These are phyloP conservation scores for Campaea margaritaria DNA, from an alignment of 2,888 invertebrate species.

Conservation along the genomic window DNA sequence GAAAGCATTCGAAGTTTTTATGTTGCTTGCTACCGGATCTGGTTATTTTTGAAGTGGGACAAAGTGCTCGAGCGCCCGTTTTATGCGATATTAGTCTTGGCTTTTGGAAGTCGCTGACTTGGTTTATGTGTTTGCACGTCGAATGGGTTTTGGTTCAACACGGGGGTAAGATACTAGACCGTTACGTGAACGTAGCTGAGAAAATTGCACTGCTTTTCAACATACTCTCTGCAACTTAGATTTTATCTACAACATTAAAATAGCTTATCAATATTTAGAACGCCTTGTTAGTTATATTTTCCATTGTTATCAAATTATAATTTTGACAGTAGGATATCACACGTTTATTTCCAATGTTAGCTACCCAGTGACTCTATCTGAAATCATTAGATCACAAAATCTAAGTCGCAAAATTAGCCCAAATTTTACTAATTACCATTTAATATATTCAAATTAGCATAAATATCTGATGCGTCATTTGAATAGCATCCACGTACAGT, in stretches of 20 bases:
- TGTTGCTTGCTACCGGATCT: constrained; percentile 20
- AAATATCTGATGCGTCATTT: constrained; percentile 39
- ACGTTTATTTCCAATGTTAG: no score
- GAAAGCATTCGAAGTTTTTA: constrained; percentile 36
- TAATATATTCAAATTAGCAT: constrained; percentile 38
- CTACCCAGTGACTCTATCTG: no score
- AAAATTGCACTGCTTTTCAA: no score
- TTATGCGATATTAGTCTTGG: constrained; percentile 15
- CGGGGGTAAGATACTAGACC: background rate
- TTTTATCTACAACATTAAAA: no score
- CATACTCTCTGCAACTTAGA: no score
- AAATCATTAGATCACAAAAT: no score
- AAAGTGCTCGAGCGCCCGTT: constrained; percentile 14
- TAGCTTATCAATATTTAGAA: no score
- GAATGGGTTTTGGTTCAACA: background rate
- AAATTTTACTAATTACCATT: background rate
- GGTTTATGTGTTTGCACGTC: background rate
- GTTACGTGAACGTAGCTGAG: background rate
- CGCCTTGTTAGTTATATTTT: no score
- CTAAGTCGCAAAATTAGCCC: background rate
- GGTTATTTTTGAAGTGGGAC: constrained; percentile 21
- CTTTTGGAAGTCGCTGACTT: constrained; percentile 12
- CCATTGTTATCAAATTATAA: no score
- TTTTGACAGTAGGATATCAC: no score
- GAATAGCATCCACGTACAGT: constrained; percentile 33